Conservation (phyloP, 2,888 invertebrate genomes). For the Eristalis intricaria region DNA sequence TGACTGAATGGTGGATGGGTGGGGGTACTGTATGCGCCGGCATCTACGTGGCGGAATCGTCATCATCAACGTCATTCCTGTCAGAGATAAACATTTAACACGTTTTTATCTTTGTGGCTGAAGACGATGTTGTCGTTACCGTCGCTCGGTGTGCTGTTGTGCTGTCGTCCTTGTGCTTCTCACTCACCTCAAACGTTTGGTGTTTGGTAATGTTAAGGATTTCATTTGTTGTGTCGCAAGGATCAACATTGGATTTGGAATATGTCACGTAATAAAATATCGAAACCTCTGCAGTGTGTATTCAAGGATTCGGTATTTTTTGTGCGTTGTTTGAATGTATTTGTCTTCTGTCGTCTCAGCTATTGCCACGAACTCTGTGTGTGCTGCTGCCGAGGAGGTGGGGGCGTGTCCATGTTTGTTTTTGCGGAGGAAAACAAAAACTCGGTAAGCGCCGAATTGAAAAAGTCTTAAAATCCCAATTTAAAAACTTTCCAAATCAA, state of each 20-base stretch:
- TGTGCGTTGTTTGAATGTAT: conserved; percentile 18
- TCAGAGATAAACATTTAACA: conserved; percentile 79
- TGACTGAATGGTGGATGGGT: background rate
- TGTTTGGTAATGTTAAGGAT: conserved; percentile 44
- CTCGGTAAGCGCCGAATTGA: conserved; percentile 44
- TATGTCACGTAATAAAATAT: conserved; percentile 72
- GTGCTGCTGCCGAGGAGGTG: background rate
- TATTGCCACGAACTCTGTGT: background rate
- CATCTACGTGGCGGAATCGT: conserved; percentile 31
- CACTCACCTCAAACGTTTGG: conserved; percentile 14
- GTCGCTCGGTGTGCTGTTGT: background rate
- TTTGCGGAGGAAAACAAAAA: conserved; percentile 14
- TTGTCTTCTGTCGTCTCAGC: conserved; percentile 6
- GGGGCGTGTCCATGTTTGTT: conserved; percentile 50
- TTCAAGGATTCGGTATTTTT: conserved; percentile 51
- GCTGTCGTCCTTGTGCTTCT: background rate
- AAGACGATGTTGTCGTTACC: conserved; percentile 19
- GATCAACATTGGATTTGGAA: conserved; percentile 68
- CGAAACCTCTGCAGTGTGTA: conserved; percentile 66
- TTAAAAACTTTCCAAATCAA: conserved; percentile 51
- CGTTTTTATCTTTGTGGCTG: conserved; percentile 75
- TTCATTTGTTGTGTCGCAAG: conserved; percentile 64
- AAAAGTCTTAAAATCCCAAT: conserved; percentile 46
- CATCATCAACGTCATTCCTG: conserved; percentile 67
- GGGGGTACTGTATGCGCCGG: conserved; percentile 14